Base-by-base conservation (phyloP, 2,888 invertebrate genomes). In the Rhamphomyia laevipes region DNA sequence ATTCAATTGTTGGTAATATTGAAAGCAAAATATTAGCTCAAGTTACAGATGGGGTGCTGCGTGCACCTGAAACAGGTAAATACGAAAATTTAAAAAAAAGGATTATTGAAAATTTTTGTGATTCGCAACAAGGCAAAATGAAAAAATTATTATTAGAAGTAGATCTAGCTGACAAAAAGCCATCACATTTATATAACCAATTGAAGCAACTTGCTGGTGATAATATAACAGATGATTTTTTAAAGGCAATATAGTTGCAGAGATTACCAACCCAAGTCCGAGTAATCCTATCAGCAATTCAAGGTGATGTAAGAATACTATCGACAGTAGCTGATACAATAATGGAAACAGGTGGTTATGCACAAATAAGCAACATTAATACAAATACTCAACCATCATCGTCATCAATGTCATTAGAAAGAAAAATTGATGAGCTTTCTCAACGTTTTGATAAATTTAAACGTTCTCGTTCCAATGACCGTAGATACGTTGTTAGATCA, bases 1-100 rank as follows among this genome's bases (percentile, higher is more conserved):
- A 56, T 2, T 55, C 55, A 17, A 55, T 61, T 0, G 51, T 59
- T 1, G 54, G 56, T 4, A 52, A 51, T 15, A 48, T 57, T 2
- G 57, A 57, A 23, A 51, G 54, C 10, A 53, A 55, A 12, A 54
- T 55, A 15, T 41, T 57, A 5, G 48, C 43, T 2, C 55, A 57
- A 51, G 53, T 58, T n/a, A 45, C 53, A 0, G 52, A 56, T 21
- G 51, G 55, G 27, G 52, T 58, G 1, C 31, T 49, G 10, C 35
- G 49, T 13, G 46, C 53, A 3, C 46, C 53, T 18, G 17, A 18
- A 18, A 40, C 37, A 9, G 33, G 27, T 13, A 53, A 51, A 17
- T 48, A 48, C 13, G 17, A 18, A 4, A 35, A 37, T 38, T n/a
- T 46, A n/a, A 52, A 50, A 42, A 47, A 41, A 17, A 18, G 40